Evolutionary conservation across 2,888 invertebrate species (phyloP), one percentile per base, ranked within the genome.

Genomic region (Seira ritae): DNA sequence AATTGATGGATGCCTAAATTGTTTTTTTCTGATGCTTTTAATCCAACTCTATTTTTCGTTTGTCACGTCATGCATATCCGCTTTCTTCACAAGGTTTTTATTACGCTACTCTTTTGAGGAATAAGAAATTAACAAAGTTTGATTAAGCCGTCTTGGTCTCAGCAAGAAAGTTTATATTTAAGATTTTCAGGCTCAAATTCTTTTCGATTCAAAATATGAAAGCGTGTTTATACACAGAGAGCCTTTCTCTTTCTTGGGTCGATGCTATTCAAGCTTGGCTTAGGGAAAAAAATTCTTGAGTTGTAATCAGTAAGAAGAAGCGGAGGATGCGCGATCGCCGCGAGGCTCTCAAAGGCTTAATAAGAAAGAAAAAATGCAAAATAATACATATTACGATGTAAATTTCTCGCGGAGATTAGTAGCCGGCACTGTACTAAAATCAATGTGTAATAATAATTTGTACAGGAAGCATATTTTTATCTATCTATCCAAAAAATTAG

Each of bases 351-450:
- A 62, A 31, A 8, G 31, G 31, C 72, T 72, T 60, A 62, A 73
- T 73, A 37, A 62, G 62, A n/a, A 20, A 12, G 72, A 24, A 24
- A 22, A 37, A 69, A 69, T 55, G 31, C 23, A 71, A 55, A 55
- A n/a, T 19, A 42, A 55, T 55, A 37, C 31, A 37, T 0, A 12
- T 6, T 20, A 46, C 17, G 55, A 60, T 66, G 23, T 24, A n/a
- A 66, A 22, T 42, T n/a, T 66, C 42, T 50, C 22, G 42, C 62
- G n/a, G 24, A 71, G 24, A 75, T 75, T 75, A 75, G 50, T 75
- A 66, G 74, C 46, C 74, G 74, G 74, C 66, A 66, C n/a, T n/a
- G n/a, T n/a, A n/a, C n/a, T n/a, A n/a, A n/a, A n/a, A n/a, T n/a
- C n/a, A n/a, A n/a, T n/a, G n/a, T n/a, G n/a, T n/a, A n/a, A n/a